These are phyloP conservation scores for Spheniscus humboldti DNA, from an alignment of 2,797 vertebrate species.

Conservation along the genomic window DNA sequence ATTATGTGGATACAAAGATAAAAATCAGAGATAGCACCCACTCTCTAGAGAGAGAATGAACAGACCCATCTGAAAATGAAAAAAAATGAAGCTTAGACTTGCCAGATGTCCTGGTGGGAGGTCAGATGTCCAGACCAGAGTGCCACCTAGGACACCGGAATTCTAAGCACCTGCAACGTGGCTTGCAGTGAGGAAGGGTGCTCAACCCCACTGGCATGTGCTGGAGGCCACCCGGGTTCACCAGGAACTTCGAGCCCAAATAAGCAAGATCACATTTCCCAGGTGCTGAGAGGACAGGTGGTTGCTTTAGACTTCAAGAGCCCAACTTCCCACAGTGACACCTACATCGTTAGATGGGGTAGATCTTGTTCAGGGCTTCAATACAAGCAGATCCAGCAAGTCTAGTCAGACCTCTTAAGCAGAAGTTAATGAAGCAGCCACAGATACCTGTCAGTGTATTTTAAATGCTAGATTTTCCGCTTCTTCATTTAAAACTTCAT, in stretches of 20 bases:
- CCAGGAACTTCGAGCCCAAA: background rate
- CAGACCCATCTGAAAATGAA: background rate
- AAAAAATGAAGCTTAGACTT: background rate
- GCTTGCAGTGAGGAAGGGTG: background rate
- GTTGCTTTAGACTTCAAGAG: background rate
- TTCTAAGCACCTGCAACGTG: background rate
- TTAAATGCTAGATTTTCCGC: background rate
- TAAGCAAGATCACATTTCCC: background rate
- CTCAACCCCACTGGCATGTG: background rate
- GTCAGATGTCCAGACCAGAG: background rate
- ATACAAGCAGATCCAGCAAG: background rate
- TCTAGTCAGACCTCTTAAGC: background rate
- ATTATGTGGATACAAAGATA: background rate
- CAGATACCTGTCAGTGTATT: background rate
- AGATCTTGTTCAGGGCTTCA: background rate
- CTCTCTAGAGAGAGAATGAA: background rate
- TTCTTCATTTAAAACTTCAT: background rate
- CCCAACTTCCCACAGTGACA: background rate
- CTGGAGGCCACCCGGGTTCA: background rate
- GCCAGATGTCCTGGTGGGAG: background rate
- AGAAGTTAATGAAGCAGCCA: background rate
- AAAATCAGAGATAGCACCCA: background rate
- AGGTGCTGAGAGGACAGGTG: background rate
- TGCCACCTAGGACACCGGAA: background rate
- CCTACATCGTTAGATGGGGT: background rate